phyloP scores from a whole-genome alignment of 1,140 invertebrate genomes.

The Zophobas morio region DNA sequence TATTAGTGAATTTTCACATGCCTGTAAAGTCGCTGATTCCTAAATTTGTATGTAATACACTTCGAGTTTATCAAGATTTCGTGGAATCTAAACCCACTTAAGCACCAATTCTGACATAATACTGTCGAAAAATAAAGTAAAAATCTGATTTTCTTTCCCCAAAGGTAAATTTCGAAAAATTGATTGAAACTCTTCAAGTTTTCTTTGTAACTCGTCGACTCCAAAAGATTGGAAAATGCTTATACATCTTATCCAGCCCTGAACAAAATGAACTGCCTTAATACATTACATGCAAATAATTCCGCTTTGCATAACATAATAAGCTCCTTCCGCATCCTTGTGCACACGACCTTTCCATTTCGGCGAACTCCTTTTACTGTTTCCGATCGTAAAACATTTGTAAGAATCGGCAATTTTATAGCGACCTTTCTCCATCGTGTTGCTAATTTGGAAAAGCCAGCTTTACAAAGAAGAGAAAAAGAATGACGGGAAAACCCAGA shows the following conservation, averaged over 20 bases:
- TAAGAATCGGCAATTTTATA: constrained; percentile 31
- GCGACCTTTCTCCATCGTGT: constrained; percentile 1
- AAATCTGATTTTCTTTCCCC: neutral
- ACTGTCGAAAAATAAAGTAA: too few relatives aligned
- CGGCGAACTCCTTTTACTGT: constrained; percentile 11
- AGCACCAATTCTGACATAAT: too few relatives aligned
- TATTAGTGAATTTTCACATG: too few relatives aligned
- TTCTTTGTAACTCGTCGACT: neutral
- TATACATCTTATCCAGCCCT: constrained; percentile 6
- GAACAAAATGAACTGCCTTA: constrained; percentile 31
- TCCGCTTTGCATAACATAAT: constrained; percentile 37
- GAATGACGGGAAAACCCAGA: neutral
- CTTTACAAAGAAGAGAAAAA: neutral
- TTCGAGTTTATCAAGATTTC: too few relatives aligned
- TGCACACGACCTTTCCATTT: constrained; percentile 36
- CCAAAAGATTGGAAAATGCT: constrained; percentile 24
- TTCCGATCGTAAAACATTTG: constrained; percentile 40
- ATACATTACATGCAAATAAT: constrained; percentile 36
- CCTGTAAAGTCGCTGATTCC: too few relatives aligned
- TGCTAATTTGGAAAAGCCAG: constrained; percentile 29
- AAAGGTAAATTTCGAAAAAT: constrained; percentile 1
- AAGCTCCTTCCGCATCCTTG: constrained; percentile 22
- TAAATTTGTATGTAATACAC: too few relatives aligned
- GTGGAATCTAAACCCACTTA: too few relatives aligned
- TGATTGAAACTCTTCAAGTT: constrained; percentile 14